phyloP scores from a whole-genome alignment of 2,888 invertebrate genomes.

The Dioctria rufipes region DNA sequence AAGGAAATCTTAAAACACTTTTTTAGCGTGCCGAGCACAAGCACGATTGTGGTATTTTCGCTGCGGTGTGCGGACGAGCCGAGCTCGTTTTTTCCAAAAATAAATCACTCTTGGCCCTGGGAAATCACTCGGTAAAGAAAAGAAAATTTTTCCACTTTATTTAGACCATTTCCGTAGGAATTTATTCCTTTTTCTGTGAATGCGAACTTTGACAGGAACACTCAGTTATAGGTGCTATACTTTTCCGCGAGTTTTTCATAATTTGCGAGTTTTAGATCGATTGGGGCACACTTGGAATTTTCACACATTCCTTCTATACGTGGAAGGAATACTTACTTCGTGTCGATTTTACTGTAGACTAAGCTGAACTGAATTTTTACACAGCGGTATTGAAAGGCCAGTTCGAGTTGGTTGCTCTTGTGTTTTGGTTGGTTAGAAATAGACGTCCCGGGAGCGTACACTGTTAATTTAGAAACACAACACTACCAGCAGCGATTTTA shows the following conservation, averaged over 20 bases:
- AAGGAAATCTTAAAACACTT: constrained; percentile 8
- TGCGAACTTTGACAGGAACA: background rate
- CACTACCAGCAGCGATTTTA: too few relatives aligned
- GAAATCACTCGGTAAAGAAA: constrained; percentile 34
- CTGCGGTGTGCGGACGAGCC: constrained; percentile 8
- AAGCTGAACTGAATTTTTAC: constrained; percentile 61
- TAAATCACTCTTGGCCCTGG: constrained; percentile 46
- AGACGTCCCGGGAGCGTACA: constrained; percentile 52
- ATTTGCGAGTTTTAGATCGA: constrained; percentile 12
- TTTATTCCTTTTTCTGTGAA: background rate
- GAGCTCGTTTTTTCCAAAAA: constrained; percentile 48
- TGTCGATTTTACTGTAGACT: constrained; percentile 71
- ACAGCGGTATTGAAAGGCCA: background rate
- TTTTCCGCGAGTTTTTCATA: constrained; percentile 4
- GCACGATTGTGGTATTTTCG: constrained; percentile 37
- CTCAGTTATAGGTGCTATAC: background rate
- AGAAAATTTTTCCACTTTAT: constrained; percentile 7
- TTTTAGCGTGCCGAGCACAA: constrained; percentile 7
- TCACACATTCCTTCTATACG: constrained; percentile 15
- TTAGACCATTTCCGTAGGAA: background rate
- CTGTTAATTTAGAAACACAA: constrained; percentile 31
- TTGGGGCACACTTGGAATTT: background rate
- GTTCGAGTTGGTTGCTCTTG: constrained; percentile 24
- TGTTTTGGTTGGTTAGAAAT: constrained; percentile 55
- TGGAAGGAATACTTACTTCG: constrained; percentile 67